Evolutionary conservation across 2,113 vertebrate species (phyloP), one percentile per base, ranked within the genome.

Genomic region (Hipposideros armiger): DNA sequence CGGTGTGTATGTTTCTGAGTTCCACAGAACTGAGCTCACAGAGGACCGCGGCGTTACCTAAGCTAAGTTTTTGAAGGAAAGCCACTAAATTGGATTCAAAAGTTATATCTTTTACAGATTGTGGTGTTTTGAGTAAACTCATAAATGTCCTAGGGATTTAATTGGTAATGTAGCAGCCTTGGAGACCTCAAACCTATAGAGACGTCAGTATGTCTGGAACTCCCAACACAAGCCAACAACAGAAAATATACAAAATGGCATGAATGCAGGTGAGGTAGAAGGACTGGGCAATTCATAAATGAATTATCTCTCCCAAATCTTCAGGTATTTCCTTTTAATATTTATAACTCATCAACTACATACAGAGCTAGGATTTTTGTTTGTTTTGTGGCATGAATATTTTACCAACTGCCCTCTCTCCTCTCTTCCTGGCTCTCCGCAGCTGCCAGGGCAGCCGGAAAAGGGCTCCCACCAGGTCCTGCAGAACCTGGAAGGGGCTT

Each of bases 141-240:
- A 62, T 11, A 40, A 90, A 52, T 92, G 36, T 82, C 62, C 36
- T 28, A 54, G 87, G 87, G 90, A 88, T 94, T 81, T 81, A 72
- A 64, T 4, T 47, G 42, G 77, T 90, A 64, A 47, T n/a, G 69
- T 67, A n/a, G 62, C 69, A 69, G 40, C 36, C 60, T 50, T 74
- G 50, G 69, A 32, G 32, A 67, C 70, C 47, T 90, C 11, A 83
- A 50, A 50, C 70, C 60, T 90, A 80, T 26, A 56, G 94, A 86
- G 82, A 80, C 76, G 0, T 36, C 28, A 78, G 72, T 0, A 19
- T 47, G 40, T 54, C 5, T 56, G 11, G 22, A 74, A 66, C 47
- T 80, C 30, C 58, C 76, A 22, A 47, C 32, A n/a, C 8, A 50
- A 40, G 17, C 72, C 83, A 40, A 9, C n/a, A 72, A 16, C 17